Percentiles rank a stretch among this genome's conserved stretches.
Conservation (phyloP, 2,113 vertebrate genomes). For the Nicator chloris region DNA sequence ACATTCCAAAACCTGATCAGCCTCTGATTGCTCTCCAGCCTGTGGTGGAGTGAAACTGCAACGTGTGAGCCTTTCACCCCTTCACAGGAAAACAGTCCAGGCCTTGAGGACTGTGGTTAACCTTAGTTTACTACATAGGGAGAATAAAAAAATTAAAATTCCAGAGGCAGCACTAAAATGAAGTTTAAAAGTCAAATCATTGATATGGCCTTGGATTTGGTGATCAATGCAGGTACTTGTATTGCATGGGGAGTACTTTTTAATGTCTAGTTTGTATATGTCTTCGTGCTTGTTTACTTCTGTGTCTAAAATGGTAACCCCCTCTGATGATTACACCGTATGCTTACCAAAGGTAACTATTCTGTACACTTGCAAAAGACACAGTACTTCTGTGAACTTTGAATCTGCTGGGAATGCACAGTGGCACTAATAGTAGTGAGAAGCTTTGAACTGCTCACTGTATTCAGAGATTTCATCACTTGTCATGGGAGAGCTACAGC, state of each 20-base stretch:
- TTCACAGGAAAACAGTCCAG: neutral
- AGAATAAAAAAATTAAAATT: neutral
- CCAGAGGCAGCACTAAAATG: neutral
- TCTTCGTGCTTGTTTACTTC: neutral
- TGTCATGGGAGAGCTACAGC: neutral
- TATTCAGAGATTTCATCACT: neutral
- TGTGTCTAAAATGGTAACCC: neutral
- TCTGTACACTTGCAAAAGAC: neutral
- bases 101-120: neutral
- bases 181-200: neutral
- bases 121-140: neutral
- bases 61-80: rapidly evolving
- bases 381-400: neutral
- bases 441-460: neutral
- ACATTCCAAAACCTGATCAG: neutral
- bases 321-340: neutral
- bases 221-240: neutral
- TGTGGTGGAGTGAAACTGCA: neutral
- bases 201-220: neutral
- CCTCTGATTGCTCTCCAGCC: neutral
- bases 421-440: neutral
- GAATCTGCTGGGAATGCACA: neutral
- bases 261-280: neutral
- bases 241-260: neutral
- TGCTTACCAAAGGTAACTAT: neutral